These are phyloP conservation scores for Hippocampus abdominalis DNA, from an alignment of 2,113 vertebrate species.

Conservation along the genomic window DNA sequence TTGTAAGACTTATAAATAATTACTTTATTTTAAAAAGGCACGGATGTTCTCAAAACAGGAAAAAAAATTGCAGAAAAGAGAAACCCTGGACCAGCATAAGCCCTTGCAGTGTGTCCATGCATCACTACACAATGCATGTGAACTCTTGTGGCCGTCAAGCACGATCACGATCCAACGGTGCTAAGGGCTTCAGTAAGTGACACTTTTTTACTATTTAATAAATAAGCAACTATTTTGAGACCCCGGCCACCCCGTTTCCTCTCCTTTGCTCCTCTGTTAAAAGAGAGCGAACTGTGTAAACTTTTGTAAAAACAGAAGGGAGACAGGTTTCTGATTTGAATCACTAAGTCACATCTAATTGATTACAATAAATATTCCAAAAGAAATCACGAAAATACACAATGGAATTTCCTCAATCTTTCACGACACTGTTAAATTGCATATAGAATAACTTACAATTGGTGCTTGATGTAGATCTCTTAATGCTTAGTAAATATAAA, in stretches of 20 bases:
- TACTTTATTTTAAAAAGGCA: conserved; percentile 3
- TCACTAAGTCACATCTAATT: neutral
- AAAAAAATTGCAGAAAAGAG: neutral
- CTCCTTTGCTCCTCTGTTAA: neutral
- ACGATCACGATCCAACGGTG: neutral
- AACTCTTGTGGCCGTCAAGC: neutral
- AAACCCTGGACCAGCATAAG: conserved; percentile 7
- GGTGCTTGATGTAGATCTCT: neutral
- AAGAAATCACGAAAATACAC: neutral
- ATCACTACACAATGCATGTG: conserved; percentile 25
- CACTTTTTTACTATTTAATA: neutral
- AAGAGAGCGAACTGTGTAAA: neutral
- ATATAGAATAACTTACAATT: neutral
- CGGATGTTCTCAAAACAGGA: neutral
- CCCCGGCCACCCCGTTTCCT: neutral
- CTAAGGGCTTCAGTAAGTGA: neutral
- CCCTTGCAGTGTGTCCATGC: conserved; percentile 27
- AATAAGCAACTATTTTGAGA: neutral
- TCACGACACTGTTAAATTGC: neutral
- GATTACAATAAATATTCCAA: neutral
- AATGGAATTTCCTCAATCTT: neutral
- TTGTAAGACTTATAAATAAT: neutral
- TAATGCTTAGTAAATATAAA: neutral
- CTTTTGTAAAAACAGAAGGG: too few species aligned
- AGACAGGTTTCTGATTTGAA: too few species aligned